These are phyloP conservation scores for Gobiocypris rarus DNA, from an alignment of 2,113 vertebrate genomes.

Conservation along the genomic window DNA sequence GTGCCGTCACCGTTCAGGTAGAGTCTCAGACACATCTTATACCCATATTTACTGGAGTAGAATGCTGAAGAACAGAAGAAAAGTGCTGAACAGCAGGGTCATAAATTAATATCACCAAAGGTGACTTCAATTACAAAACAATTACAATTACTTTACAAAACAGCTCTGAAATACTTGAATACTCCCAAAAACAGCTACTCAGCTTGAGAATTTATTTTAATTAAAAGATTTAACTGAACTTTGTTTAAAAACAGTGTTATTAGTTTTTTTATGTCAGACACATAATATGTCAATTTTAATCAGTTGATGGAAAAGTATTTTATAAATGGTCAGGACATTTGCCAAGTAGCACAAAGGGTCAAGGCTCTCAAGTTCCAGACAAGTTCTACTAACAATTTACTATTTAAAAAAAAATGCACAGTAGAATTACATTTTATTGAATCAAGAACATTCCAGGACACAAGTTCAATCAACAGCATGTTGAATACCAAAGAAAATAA, in stretches of 20 bases:
- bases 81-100: background rate
- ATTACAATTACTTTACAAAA: background rate
- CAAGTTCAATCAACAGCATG: background rate
- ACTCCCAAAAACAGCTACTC: background rate
- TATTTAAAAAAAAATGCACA: background rate
- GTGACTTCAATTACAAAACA: background rate
- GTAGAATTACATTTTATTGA: background rate
- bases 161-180: background rate
- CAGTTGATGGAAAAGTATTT: too few relatives aligned
- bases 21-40: slow-evolving; percentile 81
- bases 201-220: background rate
- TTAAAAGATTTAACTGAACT: background rate
- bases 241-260: too few relatives aligned
- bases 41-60: slow-evolving; percentile 82
- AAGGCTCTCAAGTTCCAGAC: background rate
- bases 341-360: background rate
- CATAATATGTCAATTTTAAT: too few relatives aligned
- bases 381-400: background rate
- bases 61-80: slow-evolving; percentile 73
- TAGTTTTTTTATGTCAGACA: too few relatives aligned
- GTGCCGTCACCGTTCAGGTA: slow-evolving; percentile 83
- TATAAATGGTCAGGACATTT: background rate
- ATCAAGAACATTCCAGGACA: background rate
- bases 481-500: background rate
- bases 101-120: background rate